These are phyloP conservation scores for Maconellicoccus hirsutus DNA, from an alignment of 1,140 invertebrate species.

Conservation along the genomic window DNA sequence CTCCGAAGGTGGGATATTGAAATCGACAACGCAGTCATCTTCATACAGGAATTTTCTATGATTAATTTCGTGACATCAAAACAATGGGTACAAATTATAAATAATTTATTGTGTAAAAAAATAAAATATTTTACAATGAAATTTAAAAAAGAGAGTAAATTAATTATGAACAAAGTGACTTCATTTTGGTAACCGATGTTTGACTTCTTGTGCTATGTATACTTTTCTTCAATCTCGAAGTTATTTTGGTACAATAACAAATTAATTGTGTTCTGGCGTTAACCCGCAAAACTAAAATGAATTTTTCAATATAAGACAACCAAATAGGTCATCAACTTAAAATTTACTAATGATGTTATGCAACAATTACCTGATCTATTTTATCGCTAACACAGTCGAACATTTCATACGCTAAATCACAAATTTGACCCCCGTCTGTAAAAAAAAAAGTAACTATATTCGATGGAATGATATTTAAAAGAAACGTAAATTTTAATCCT, in stretches of 20 bases:
- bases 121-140: constrained; percentile 11
- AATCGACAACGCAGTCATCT: too few relatives aligned
- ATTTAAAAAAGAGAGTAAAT: not conserved
- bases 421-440: constrained; percentile 47
- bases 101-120: not conserved
- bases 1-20: too few relatives aligned
- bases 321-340: not conserved
- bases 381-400: constrained; percentile 60
- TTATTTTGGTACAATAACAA: not conserved
- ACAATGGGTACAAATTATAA: not conserved
- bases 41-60: too few relatives aligned
- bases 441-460: too few relatives aligned
- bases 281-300: constrained; percentile 3
- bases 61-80: too few relatives aligned
- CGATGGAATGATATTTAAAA: too few relatives aligned
- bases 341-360: not conserved
- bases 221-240: not conserved
- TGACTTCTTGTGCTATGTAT: not conserved
- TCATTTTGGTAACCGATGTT: not conserved
- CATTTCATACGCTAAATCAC: constrained; percentile 57
- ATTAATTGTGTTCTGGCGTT: not conserved
- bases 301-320: not conserved
- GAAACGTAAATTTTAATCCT: too few relatives aligned
- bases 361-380: constrained; percentile 38
- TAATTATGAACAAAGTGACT: constrained; percentile 1